Conservation (phyloP, 2,888 invertebrate species). For the Hylaea fasciaria region DNA sequence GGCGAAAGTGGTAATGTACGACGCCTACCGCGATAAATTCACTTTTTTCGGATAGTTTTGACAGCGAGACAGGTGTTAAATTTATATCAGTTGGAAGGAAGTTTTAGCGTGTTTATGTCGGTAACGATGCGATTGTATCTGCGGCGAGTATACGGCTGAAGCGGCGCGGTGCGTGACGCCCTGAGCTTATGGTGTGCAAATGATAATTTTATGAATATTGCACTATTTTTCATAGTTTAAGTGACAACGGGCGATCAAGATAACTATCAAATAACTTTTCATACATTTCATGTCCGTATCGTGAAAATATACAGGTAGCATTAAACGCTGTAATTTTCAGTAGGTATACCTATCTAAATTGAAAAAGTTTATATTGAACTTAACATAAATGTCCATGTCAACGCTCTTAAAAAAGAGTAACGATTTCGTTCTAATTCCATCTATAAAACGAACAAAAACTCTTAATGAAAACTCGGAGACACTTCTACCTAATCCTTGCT, state of each 20-base stretch:
- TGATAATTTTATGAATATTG: slow-evolving; percentile 62
- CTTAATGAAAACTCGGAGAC: slow-evolving; percentile 14
- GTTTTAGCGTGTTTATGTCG: slow-evolving; percentile 61
- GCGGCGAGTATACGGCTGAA: slow-evolving; percentile 37
- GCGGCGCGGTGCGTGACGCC: slow-evolving; percentile 42
- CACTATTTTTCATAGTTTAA: slow-evolving; percentile 38
- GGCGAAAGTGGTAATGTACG: slow-evolving; percentile 56
- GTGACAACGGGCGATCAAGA: slow-evolving; percentile 6
- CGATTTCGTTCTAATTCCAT: slow-evolving; percentile 7
- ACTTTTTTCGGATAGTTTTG: slow-evolving; percentile 52
- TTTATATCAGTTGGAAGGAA: slow-evolving; percentile 65
- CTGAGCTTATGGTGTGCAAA: slow-evolving; percentile 57
- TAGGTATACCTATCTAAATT: background rate
- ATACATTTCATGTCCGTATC: background rate
- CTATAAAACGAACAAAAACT: slow-evolving; percentile 16
- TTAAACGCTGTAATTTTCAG: too few species aligned
- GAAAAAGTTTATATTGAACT: background rate
- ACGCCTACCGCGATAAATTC: slow-evolving; percentile 41
- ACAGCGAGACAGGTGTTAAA: slow-evolving; percentile 73
- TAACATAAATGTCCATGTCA: background rate
- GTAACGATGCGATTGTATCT: slow-evolving; percentile 58
- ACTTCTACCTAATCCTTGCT: slow-evolving; percentile 31
- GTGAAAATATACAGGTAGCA: background rate
- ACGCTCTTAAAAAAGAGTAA: background rate
- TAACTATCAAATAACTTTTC: background rate